Evolutionary conservation across 2,888 invertebrate genomes (phyloP), one percentile per base, ranked within the genome.

Genomic region (Ormyrus labotus): DNA sequence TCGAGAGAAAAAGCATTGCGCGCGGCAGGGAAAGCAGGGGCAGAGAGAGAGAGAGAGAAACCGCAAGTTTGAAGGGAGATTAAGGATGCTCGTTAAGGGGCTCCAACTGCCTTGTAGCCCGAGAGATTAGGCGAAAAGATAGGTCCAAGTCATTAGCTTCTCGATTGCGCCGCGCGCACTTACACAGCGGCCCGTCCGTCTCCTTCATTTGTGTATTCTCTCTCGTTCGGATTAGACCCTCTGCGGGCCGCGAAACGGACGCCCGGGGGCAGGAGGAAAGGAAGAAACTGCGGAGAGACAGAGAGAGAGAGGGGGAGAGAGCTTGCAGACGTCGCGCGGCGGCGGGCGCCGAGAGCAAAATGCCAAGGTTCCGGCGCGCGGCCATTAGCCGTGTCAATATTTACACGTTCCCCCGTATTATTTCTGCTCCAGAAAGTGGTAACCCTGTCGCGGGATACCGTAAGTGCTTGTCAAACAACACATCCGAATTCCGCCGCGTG

Each of bases 381-480:
- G 77, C 85, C 85, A 85, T 86, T 86, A 86, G 83, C 83, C 82
- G 83, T 82, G 84, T 85, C 85, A 86, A 86, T 82, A 86, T 86
- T 85, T 83, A 73, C 83, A 73, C 81, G 82, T 76, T 81, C 83
- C 72, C 72, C 76, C 58, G 81, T 82, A 84, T 85, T 86, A 85
- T 86, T 86, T 86, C 83, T 80, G 78, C 80, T 63, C 71, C 79
- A 74, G 83, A 84, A 84, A 84, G 82, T 82, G 72, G 78, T 60
- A 75, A 81, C 57, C 80, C 47, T 47, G 73, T 71, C 63, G 78
- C 61, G 51, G 79, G 69, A 75, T 71, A 69, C 75, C 68, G 61
- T 77, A 77, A 81, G 79, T 81, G 81, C 70, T 81, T 50, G 80
- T 80, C 80, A 68, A 82, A 73, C 74, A 68, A 7, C 57, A 8